Conservation (phyloP, 1,140 invertebrate species). For the Oryzaephilus surinamensis region DNA sequence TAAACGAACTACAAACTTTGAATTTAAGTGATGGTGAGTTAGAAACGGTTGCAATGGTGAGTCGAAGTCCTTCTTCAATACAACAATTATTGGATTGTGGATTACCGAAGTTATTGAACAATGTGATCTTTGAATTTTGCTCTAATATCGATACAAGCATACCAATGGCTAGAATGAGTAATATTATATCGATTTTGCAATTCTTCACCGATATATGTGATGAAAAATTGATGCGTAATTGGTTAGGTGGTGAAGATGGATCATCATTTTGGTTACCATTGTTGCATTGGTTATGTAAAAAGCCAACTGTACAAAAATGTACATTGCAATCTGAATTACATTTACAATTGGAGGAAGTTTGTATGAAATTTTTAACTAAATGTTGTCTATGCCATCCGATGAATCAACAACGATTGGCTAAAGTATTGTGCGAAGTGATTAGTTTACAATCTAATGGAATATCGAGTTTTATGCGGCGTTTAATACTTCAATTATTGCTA, state of each 20-base stretch:
- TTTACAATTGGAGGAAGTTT: constrained; percentile 57
- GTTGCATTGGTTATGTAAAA: constrained; percentile 58
- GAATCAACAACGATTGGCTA: constrained; percentile 75
- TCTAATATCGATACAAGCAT: constrained; percentile 15
- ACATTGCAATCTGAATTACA: constrained; percentile 45
- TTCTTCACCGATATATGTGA: constrained; percentile 72
- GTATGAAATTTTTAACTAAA: constrained; percentile 62
- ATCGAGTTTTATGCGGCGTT: constrained; percentile 74
- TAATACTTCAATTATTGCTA: constrained; percentile 74
- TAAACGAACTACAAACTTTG: constrained; percentile 38
- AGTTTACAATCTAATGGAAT: constrained; percentile 56
- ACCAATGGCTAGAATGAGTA: constrained; percentile 41
- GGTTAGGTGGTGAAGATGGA: constrained; percentile 69
- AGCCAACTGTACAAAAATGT: constrained; percentile 32
- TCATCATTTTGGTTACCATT: constrained; percentile 74
- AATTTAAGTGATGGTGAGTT: constrained; percentile 53
- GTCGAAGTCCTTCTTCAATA: constrained; percentile 64
- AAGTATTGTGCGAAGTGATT: constrained; percentile 63
- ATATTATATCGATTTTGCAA: constrained; percentile 56
- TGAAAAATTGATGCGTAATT: constrained; percentile 72
- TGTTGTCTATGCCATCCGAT: constrained; percentile 74
- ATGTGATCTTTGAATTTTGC: constrained; percentile 47
- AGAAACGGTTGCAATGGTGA: constrained; percentile 60
- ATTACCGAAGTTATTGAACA: constrained; percentile 55
- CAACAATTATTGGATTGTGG: constrained; percentile 65